phyloP scores from a whole-genome alignment of 2,888 invertebrate species.

The Xylota sylvarum region DNA sequence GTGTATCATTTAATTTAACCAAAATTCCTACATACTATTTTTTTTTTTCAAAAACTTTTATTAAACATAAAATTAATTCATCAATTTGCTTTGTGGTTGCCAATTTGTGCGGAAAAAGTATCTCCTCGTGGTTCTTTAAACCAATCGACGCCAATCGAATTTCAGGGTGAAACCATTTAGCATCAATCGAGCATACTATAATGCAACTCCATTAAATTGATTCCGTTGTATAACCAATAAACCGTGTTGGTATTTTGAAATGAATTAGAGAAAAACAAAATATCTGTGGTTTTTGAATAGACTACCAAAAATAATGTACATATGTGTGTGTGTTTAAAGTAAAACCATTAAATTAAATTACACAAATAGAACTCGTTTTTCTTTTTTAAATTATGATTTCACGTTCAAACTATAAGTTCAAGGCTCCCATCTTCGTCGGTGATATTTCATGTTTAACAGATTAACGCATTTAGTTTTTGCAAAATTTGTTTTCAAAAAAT shows the following conservation, averaged over 20 bases:
- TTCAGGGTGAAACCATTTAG: conserved; percentile 73
- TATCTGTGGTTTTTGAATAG: background rate
- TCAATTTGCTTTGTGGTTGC: conserved; percentile 24
- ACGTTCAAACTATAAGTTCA: conserved; percentile 6
- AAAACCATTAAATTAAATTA: background rate
- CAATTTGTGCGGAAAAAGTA: conserved; percentile 4
- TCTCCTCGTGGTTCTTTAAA: background rate
- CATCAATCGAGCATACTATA: conserved; percentile 52
- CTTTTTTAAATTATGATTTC: background rate
- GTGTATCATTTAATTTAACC: too few relatives aligned
- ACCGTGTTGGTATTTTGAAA: conserved; percentile 29
- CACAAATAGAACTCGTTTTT: background rate
- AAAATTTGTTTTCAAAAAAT: background rate
- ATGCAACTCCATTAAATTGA: conserved; percentile 56
- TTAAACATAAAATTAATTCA: background rate
- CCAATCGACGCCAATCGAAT: conserved; percentile 43
- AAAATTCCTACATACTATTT: too few relatives aligned
- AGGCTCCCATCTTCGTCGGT: background rate
- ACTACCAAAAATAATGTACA: background rate
- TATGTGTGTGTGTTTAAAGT: background rate
- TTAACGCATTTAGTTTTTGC: conserved; percentile 32
- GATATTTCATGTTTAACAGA: conserved; percentile 14
- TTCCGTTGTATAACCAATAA: conserved; percentile 30
- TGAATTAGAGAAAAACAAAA: conserved; percentile 14
- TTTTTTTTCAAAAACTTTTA: background rate